Percentiles rank a stretch among this genome's conserved stretches.
Evolutionary conservation across 2,888 invertebrate genomes (phyloP).

Genomic region (Pyrocoelia pectoralis): DNA sequence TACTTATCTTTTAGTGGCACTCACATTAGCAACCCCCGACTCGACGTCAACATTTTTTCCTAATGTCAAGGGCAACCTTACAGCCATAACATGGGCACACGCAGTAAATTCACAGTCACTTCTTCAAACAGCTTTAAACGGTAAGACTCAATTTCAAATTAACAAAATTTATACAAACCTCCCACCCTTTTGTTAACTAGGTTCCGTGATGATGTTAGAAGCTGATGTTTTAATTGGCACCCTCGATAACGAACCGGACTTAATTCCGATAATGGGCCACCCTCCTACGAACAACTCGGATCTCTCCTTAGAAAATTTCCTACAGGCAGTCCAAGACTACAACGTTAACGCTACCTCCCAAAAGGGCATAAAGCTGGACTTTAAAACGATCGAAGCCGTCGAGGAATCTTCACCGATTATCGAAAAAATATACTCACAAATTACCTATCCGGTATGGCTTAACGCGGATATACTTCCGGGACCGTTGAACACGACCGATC

Average conservation of each 20-base stretch:
- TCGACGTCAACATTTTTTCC: slow-evolving; percentile 23
- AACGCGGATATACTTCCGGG: slow-evolving; percentile 88
- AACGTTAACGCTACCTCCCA: slow-evolving; percentile 60
- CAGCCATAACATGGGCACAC: slow-evolving; percentile 84
- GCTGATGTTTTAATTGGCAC: slow-evolving; percentile 82
- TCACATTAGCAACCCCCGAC: not conserved
- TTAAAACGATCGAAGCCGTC: slow-evolving; percentile 81
- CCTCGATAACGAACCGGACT: slow-evolving; percentile 60
- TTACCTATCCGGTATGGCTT: slow-evolving; percentile 80
- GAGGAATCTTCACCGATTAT: slow-evolving; percentile 65
- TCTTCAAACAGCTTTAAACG: slow-evolving; percentile 68
- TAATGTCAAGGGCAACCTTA: slow-evolving; percentile 67
- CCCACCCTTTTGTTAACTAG: no score
- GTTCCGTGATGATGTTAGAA: slow-evolving; percentile 72
- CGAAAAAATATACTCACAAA: slow-evolving; percentile 59
- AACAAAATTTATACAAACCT: no score
- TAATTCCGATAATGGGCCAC: slow-evolving; percentile 85
- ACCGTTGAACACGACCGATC: slow-evolving; percentile 68
- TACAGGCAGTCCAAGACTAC: slow-evolving; percentile 59
- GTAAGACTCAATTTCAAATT: slow-evolving; percentile 53
- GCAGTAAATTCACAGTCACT: slow-evolving; percentile 78
- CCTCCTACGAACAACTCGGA: slow-evolving; percentile 78
- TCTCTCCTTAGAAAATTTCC: slow-evolving; percentile 76
- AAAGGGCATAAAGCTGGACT: slow-evolving; percentile 89
- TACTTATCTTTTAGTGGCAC: not conserved